phyloP scores from a whole-genome alignment of 1,140 invertebrate genomes.

The Nephila pilipes region DNA sequence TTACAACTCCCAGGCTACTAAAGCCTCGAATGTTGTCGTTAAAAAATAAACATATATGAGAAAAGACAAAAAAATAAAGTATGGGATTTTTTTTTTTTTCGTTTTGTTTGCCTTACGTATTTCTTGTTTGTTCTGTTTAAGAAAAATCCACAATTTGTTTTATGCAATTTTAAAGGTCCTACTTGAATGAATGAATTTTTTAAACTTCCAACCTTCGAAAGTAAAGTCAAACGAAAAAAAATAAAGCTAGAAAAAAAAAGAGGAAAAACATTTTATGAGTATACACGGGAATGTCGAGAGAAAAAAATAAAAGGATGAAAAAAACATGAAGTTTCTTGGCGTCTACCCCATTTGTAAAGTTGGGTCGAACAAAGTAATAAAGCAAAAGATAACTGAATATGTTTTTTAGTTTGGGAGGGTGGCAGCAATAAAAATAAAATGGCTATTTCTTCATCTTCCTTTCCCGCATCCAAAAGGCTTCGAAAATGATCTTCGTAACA shows the following conservation, averaged over 20 bases:
- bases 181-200: slow-evolving; percentile 53
- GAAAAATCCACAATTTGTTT: slow-evolving; percentile 57
- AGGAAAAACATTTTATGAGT: neutral
- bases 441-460: slow-evolving; percentile 48
- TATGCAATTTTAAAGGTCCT: slow-evolving; percentile 34
- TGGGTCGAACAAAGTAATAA: slow-evolving; percentile 34
- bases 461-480: slow-evolving; percentile 42
- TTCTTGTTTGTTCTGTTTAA: neutral
- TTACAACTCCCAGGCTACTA: slow-evolving; percentile 16
- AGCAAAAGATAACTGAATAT: slow-evolving; percentile 56
- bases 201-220: slow-evolving; percentile 22
- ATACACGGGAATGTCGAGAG: neutral
- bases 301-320: neutral
- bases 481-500: slow-evolving; percentile 63
- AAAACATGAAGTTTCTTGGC: slow-evolving; percentile 48
- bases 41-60: neutral
- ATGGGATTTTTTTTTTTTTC: neutral
- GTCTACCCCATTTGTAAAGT: slow-evolving; percentile 25
- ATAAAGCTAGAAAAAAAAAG: neutral
- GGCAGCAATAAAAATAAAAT: slow-evolving; percentile 65
- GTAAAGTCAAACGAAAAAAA: neutral
- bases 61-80: neutral
- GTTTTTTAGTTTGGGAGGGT: neutral
- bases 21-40: neutral
- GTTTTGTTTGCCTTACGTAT: neutral